Evolutionary conservation across 2,797 vertebrate genomes (phyloP).

Genomic region (Falco rusticolus): DNA sequence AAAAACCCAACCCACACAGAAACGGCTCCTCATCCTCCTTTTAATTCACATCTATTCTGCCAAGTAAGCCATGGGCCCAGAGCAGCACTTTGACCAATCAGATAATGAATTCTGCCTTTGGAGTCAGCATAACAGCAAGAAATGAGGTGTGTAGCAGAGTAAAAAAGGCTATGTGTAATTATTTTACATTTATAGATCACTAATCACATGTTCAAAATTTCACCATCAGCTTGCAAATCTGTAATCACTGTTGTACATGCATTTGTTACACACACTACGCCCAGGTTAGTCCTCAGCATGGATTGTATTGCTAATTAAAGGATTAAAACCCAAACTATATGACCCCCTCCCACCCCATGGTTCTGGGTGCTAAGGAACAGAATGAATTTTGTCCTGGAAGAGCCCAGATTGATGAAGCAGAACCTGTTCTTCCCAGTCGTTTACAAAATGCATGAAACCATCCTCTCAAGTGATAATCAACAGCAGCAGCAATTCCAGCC

Average conservation of each 20-base stretch:
- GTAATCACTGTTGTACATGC: neutral
- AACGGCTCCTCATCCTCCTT: slow-evolving; percentile 19
- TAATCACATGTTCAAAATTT: neutral
- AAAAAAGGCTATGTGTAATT: neutral
- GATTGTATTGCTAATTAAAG: neutral
- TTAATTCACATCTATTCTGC: slow-evolving; percentile 12
- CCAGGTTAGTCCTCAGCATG: neutral
- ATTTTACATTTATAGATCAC: neutral
- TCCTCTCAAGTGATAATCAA: neutral
- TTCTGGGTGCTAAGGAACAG: neutral
- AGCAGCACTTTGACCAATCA: neutral
- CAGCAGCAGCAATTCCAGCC: neutral
- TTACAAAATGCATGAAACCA: neutral
- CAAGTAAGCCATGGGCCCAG: slow-evolving; percentile 32
- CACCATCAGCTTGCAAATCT: neutral
- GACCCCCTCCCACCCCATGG: neutral
- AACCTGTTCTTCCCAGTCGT: neutral
- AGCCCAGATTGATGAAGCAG: neutral
- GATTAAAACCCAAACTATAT: neutral
- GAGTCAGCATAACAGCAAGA: neutral
- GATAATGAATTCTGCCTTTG: slow-evolving; percentile 17
- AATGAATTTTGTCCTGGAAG: neutral
- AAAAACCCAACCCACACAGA: slow-evolving; percentile 15
- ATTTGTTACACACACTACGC: neutral
- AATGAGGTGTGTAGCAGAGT: neutral